Percentiles rank a stretch among this genome's conserved stretches.
Evolutionary conservation across 2,888 invertebrate genomes (phyloP).

Genomic region (Oligia strigilis): DNA sequence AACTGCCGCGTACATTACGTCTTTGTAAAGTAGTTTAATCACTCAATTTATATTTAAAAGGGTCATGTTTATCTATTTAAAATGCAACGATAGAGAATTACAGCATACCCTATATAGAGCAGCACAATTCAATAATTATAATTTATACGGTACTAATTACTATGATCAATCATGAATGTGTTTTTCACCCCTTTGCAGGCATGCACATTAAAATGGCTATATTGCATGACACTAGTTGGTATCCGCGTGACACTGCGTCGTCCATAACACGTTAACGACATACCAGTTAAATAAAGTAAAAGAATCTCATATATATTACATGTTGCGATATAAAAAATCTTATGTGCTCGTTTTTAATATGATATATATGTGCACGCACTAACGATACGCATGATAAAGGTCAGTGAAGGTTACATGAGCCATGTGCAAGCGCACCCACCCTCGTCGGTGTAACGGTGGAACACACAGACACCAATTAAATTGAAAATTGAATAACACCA

Average conservation of each 20-base stretch:
- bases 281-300: constrained; percentile 64
- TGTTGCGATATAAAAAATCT: constrained; percentile 45
- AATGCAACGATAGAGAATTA: constrained; percentile 39
- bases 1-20: constrained; percentile 27
- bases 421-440: constrained; percentile 24
- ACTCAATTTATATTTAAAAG: constrained; percentile 50
- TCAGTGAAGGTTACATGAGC: constrained; percentile 45
- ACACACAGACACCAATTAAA: constrained; percentile 43
- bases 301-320: constrained; percentile 43
- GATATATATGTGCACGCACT: constrained; percentile 53
- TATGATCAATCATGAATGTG: constrained; percentile 60
- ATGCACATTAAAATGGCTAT: constrained; percentile 74
- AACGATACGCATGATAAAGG: constrained; percentile 55
- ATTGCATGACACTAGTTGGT: constrained; percentile 77
- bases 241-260: constrained; percentile 75
- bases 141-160: constrained; percentile 57
- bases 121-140: constrained; percentile 49
- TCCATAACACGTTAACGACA: constrained; percentile 73
- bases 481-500: constrained; percentile 37
- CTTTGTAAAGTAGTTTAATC: constrained; percentile 40
- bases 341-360: constrained; percentile 36
- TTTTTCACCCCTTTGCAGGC: constrained; percentile 64
- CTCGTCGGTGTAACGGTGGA: constrained; percentile 2
- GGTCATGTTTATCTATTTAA: constrained; percentile 29
- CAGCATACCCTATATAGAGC: constrained; percentile 35